Evolutionary conservation across 1,140 invertebrate genomes (phyloP).

Genomic region (Wasmannia auropunctata): DNA sequence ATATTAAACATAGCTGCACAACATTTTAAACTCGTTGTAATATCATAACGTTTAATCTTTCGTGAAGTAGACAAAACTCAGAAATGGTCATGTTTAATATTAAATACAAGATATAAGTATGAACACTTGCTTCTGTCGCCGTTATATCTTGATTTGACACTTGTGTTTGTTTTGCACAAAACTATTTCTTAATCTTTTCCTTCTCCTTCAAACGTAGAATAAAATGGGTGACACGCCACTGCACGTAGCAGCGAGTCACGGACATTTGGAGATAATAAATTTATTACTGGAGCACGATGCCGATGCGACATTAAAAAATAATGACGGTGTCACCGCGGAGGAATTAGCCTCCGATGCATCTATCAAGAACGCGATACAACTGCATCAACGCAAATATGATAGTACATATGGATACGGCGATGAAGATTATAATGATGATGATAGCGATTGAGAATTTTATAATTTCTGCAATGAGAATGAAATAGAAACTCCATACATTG

Average conservation of each 20-base stretch:
- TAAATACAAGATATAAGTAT: not conserved
- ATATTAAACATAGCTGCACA: not conserved
- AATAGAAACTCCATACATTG: conserved; percentile 58
- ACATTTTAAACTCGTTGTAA: not conserved
- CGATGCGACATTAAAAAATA: conserved; percentile 86
- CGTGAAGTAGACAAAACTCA: not conserved
- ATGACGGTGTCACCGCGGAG: conserved; percentile 85
- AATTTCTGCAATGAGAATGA: conserved; percentile 38
- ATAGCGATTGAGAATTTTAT: conserved; percentile 79
- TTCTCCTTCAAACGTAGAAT: conserved; percentile 80
- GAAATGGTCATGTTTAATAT: not conserved
- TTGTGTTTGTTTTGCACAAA: not conserved
- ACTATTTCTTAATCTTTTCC: conserved; percentile 14
- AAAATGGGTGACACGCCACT: conserved; percentile 89
- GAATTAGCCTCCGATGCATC: conserved; percentile 85
- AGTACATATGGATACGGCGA: conserved; percentile 74
- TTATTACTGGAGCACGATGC: conserved; percentile 87
- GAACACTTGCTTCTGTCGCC: not conserved
- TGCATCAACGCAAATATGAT: conserved; percentile 70
- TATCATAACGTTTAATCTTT: not conserved
- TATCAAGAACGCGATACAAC: conserved; percentile 82
- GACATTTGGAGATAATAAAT: conserved; percentile 87
- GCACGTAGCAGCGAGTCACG: conserved; percentile 86
- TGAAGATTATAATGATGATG: conserved; percentile 81
- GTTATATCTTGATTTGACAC: not conserved